A percentile compares a stretch with the other conserved stretches of the same genome.
phyloP scores from a whole-genome alignment of 1,140 invertebrate species.

The Grapholita molesta region DNA sequence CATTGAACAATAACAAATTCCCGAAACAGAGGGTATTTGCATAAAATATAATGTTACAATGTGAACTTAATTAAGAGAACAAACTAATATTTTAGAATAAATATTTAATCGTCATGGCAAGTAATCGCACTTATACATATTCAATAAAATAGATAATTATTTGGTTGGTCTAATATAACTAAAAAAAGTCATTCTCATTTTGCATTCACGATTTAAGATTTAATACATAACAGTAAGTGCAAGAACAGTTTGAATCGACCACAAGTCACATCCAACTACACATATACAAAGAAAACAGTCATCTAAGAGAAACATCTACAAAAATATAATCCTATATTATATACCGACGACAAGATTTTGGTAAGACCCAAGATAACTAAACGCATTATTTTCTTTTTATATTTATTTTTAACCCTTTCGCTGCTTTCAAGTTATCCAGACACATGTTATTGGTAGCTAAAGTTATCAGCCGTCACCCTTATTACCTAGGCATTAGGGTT shows the following conservation, averaged over 20 bases:
- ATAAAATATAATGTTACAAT: background rate
- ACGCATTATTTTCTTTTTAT: too few species aligned
- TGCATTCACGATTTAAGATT: background rate
- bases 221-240: background rate
- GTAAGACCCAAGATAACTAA: background rate
- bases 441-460: too few species aligned
- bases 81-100: background rate
- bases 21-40: background rate
- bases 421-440: too few species aligned
- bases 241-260: background rate
- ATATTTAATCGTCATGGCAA: background rate
- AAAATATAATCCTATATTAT: slow-evolving; percentile 47
- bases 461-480: too few species aligned
- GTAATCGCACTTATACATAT: background rate
- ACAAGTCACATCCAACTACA: background rate
- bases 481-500: background rate
- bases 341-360: slow-evolving; percentile 21
- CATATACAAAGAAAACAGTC: slow-evolving; percentile 23
- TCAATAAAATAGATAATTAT: background rate
- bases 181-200: background rate
- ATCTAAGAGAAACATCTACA: slow-evolving; percentile 37
- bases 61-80: background rate
- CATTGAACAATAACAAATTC: background rate
- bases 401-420: too few species aligned
- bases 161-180: too few species aligned